Conservation (phyloP, 2,797 vertebrate genomes). For the Tauraco hartlaubi region DNA sequence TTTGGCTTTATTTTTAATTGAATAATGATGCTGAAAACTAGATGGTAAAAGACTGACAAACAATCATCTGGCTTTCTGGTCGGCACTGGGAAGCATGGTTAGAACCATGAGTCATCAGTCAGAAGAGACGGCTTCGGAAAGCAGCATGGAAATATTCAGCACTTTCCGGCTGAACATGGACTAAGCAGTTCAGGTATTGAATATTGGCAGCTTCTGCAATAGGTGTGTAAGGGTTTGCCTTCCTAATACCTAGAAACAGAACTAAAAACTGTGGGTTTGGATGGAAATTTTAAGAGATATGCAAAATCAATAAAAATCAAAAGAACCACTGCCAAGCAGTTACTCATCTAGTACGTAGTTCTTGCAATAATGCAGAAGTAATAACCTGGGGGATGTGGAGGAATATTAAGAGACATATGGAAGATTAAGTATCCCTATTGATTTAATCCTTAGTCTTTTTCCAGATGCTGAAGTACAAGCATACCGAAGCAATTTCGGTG, state of each 20-base stretch:
- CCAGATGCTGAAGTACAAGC: conserved; percentile 50
- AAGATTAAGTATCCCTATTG: conserved; percentile 60
- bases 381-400: conserved; percentile 31
- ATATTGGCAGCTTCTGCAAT: background rate
- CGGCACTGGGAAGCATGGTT: background rate
- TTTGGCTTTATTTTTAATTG: background rate
- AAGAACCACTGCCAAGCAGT: background rate
- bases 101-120: background rate
- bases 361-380: conserved; percentile 21
- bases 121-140: background rate
- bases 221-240: background rate
- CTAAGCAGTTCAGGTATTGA: background rate
- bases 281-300: background rate
- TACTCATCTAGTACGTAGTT: background rate
- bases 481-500: conserved; percentile 48
- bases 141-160: background rate
- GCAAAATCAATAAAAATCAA: background rate
- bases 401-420: conserved; percentile 24
- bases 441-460: conserved; percentile 51
- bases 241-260: background rate
- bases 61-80: background rate
- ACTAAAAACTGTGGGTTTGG: background rate
- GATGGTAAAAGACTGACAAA: background rate
- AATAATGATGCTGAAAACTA: background rate
- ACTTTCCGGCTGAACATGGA: background rate